phyloP scores from a whole-genome alignment of 2,888 invertebrate genomes.

The Megastigmus dorsalis region DNA sequence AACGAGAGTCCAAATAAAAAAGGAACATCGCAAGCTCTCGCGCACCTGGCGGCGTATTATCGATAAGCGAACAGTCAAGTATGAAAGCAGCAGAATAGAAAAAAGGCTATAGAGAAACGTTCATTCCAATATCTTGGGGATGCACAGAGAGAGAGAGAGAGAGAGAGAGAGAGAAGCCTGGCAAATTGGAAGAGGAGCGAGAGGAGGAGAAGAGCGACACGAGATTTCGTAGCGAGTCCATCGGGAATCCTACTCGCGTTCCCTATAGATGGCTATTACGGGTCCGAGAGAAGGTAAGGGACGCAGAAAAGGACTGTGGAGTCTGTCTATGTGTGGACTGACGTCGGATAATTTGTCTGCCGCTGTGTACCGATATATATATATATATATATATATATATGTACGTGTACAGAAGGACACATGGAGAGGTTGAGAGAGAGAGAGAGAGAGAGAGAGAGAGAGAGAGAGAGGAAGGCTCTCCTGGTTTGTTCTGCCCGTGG shows the following conservation, averaged over 20 bases:
- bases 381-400: too few relatives aligned
- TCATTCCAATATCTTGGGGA: conserved; percentile 61
- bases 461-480: conserved; percentile 58
- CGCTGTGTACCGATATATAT: neutral
- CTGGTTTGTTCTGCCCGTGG: too few relatives aligned
- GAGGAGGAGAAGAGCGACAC: neutral
- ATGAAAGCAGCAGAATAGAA: neutral
- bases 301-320: conserved; percentile 38
- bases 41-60: neutral
- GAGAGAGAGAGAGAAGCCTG: too few relatives aligned
- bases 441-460: conserved; percentile 14
- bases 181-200: conserved; percentile 62
- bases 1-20: neutral
- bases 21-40: neutral
- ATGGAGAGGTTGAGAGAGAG: too few relatives aligned
- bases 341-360: conserved; percentile 25
- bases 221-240: conserved; percentile 61
- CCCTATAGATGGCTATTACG: conserved; percentile 67
- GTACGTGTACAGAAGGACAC: too few relatives aligned
- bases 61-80: neutral
- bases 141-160: too few relatives aligned
- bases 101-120: conserved; percentile 14
- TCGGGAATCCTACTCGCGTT: conserved; percentile 65
- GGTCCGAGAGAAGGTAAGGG: conserved; percentile 47
- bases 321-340: neutral